phyloP scores from a whole-genome alignment of 2,113 vertebrate genomes.

The Jaculus jaculus region DNA sequence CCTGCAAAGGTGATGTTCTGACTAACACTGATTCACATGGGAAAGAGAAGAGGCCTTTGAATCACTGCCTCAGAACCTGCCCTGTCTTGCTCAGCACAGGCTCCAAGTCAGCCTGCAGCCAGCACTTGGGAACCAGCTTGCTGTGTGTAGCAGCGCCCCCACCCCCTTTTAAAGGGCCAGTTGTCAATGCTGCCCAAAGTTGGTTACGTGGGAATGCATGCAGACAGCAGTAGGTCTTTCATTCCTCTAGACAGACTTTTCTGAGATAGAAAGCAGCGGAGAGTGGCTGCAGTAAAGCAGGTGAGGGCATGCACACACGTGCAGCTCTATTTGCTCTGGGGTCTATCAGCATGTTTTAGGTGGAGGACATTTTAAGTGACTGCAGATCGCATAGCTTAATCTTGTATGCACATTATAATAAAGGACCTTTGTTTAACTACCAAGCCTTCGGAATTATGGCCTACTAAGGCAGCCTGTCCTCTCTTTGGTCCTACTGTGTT shows the following conservation, averaged over 20 bases:
- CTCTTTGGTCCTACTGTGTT: not conserved
- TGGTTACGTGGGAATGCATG: not conserved
- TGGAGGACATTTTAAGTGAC: not conserved
- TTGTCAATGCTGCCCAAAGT: not conserved
- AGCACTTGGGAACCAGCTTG: not conserved
- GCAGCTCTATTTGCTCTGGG: not conserved
- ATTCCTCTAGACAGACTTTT: rapidly evolving
- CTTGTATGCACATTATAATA: not conserved
- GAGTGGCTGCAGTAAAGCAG: not conserved
- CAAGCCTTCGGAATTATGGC: not conserved
- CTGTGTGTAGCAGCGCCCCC: not conserved
- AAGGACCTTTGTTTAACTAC: not conserved
- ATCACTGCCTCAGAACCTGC: conserved; percentile 67
- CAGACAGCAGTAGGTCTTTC: not conserved
- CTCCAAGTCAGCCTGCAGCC: conserved; percentile 22
- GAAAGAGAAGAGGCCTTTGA: conserved; percentile 74
- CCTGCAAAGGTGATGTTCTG: conserved; percentile 64
- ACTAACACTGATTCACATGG: conserved; percentile 82
- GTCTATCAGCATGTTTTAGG: not conserved
- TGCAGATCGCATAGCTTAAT: not conserved
- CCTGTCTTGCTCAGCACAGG: conserved; percentile 72
- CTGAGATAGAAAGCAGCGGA: not conserved
- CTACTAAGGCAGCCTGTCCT: not conserved
- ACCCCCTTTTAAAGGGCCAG: not conserved
- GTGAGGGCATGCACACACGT: not conserved